Base-by-base conservation (phyloP, 2,888 invertebrate species). In the Odontomyia ornata region DNA sequence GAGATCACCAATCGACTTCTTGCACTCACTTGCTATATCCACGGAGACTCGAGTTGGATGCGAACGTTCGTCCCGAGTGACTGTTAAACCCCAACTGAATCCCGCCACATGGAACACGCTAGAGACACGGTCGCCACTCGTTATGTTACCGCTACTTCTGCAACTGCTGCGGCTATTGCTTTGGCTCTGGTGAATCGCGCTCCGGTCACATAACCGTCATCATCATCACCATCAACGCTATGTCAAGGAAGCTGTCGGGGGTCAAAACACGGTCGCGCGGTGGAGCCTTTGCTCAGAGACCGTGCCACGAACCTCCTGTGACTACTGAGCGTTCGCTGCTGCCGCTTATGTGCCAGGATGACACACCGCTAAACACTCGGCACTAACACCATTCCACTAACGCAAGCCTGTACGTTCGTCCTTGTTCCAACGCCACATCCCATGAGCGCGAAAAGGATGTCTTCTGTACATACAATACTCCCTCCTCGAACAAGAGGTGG, bases 81-180 rank as follows among this genome's bases (percentile, higher is more conserved):
- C 87, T 86, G 86, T 85, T 85, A 87, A 87, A 87, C 87, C 87
- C 87, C 87, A 87, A 87, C 87, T 87, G 87, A 87, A 86, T 86
- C 86, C 86, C 85, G 83, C 83, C 83, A 83, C 82, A 83, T 81
- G 82, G 81, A 76, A 78, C 78, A 80, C 83, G 83, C 82, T 83
- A 81, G 78, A 76, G 80, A 79, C 80, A 80, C 80, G 79, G 72
- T 75, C 36, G 47, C 77, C 23, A 62, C 78, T 69, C 76, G 64
- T 72, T 56, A 52, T 15, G 73, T 75, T 47, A 47, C 69, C 60
- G 60, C 73, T 73, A 73, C 73, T 73, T 73, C 73, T 73, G 57
- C 73, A 21, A 73, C 60, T n/a, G 46, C 47, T 43, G 46, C 57
- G 76, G 43, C 56, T 64, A 76, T 65, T 27, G 36, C 47, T 67